Percentiles rank a stretch among this genome's conserved stretches.
These are phyloP conservation scores for Rhizomys pruinosus DNA, from an alignment of 2,113 vertebrate species.

Conservation along the genomic window DNA sequence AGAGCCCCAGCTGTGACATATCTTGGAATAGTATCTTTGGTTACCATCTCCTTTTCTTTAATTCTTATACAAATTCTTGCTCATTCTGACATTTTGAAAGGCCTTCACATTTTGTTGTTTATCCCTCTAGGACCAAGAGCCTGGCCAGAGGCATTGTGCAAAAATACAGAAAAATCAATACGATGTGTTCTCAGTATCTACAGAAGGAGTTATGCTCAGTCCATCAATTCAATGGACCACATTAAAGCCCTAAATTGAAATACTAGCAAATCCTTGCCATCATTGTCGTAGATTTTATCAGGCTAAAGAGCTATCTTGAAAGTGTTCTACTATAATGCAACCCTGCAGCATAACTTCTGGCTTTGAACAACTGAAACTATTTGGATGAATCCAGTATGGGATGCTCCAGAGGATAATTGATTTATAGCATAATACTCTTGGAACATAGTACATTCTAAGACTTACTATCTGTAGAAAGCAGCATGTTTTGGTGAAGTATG, in stretches of 20 bases:
- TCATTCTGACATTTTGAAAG: slow-evolving; percentile 3
- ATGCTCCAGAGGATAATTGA: slow-evolving; percentile 4
- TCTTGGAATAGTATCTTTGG: background rate
- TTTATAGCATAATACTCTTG: background rate
- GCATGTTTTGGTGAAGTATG: background rate
- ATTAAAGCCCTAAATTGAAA: slow-evolving; percentile 42
- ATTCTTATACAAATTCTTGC: slow-evolving; percentile 23
- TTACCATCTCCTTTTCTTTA: background rate
- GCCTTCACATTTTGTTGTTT: slow-evolving; percentile 11
- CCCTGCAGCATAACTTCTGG: background rate
- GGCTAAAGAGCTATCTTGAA: background rate
- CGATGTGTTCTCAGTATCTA: background rate
- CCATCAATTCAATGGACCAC: background rate
- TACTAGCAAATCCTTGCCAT: slow-evolving; percentile 7
- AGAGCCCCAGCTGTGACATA: background rate
- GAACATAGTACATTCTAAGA: slow-evolving; percentile 5
- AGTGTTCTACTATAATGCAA: slow-evolving; percentile 23
- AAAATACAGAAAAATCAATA: slow-evolving; percentile 59
- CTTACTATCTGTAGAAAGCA: background rate
- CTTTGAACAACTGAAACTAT: background rate
- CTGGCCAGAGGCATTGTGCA: background rate
- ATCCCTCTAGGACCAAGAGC: background rate
- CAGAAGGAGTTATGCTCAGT: background rate
- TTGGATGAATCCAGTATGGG: background rate
- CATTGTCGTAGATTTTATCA: slow-evolving; percentile 14